Base-by-base conservation (phyloP, 2,888 invertebrate genomes). In the Metopia argyrocephala region DNA sequence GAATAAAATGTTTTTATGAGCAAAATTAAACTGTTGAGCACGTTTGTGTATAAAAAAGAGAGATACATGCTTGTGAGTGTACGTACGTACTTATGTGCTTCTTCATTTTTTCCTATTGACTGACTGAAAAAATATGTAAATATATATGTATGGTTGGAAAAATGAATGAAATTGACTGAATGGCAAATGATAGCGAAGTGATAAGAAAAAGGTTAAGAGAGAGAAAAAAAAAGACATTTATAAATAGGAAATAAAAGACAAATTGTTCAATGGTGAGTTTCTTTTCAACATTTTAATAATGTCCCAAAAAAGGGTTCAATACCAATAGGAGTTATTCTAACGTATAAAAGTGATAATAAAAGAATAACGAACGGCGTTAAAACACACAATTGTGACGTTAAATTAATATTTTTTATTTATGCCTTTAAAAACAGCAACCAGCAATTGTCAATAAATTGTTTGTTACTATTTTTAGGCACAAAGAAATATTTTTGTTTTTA, bases 401-500 rank as follows among this genome's bases (percentile, higher is more conserved):
- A n/a, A n/a, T n/a, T n/a, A n/a, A n/a, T n/a, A n/a, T n/a, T 12
- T 31, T n/a, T 6, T 15, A 46, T 48, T 56, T 20, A n/a, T 54
- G 57, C 38, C 20, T 74, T 50, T 20, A 66, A 54, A 50, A 61
- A 28, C 20, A 25, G 23, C 2, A 15, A 38, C 38, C 9, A 38
- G n/a, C n/a, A n/a, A n/a, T n/a, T n/a, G n/a, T n/a, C 38, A 38
- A 38, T 2, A 38, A 38, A 3, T 15, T 38, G 7, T 31, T 31
- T 31, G 12, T 31, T 38, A 15, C 4, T 57, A 65, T 48, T 64
- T 25, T 27, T 48, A 78, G 59, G 50, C 31, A 65, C 45, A 59
- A 64, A 64, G 52, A 66, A 66, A 66, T 66, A 66, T 52, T 66
- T n/a, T n/a, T 75, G 54, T 9, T 59, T 45, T 64, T 57, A 57